Conservation (phyloP, 2,797 vertebrate species). For the Chiloscyllium punctatum region DNA sequence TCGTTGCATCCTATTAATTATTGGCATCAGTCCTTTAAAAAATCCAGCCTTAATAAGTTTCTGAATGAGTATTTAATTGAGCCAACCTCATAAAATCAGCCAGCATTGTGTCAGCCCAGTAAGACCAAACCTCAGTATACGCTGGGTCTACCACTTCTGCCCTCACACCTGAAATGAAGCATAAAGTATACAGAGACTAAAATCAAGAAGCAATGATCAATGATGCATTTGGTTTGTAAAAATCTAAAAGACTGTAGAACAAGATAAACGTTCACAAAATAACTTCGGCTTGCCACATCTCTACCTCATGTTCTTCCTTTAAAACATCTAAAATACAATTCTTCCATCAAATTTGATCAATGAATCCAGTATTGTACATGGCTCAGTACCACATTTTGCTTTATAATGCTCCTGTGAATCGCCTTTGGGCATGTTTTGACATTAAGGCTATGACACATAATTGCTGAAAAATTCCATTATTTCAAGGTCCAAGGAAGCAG, state of each 20-base stretch:
- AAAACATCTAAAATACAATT: background rate
- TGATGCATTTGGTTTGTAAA: background rate
- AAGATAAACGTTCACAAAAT: background rate
- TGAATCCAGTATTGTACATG: background rate
- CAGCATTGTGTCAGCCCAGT: background rate
- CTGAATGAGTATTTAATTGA: background rate
- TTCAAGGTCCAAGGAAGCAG: background rate
- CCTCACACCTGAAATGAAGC: background rate
- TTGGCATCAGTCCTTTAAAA: background rate
- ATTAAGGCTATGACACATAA: background rate
- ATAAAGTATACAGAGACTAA: background rate
- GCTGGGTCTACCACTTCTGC: no score
- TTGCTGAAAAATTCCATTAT: background rate
- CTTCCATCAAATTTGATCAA: background rate
- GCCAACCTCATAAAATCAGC: background rate
- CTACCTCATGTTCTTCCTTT: background rate
- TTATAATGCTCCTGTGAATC: background rate
- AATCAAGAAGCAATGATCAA: no score
- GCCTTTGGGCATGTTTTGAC: background rate
- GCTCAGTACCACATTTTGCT: background rate
- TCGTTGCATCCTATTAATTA: background rate
- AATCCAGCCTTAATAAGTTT: background rate
- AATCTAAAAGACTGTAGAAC: background rate
- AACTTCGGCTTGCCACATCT: background rate
- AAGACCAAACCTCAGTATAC: background rate